phyloP scores from a whole-genome alignment of 1,140 invertebrate species.

The Manduca sexta region DNA sequence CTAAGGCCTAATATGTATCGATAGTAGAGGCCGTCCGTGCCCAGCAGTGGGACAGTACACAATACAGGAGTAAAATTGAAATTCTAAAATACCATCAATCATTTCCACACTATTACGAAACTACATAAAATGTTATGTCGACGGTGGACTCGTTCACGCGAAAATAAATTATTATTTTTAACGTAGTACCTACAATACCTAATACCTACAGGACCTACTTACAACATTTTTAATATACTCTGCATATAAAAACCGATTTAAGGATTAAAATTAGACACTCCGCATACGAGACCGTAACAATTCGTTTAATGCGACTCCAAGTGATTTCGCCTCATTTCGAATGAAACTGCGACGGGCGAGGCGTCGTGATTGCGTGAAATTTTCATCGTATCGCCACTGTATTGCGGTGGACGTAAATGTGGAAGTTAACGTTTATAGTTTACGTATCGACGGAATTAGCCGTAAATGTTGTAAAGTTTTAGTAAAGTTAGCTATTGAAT shows the following conservation, averaged over 20 bases:
- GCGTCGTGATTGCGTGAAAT: constrained; percentile 16
- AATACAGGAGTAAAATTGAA: no score
- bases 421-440: constrained; percentile 25
- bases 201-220: no score
- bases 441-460: constrained; percentile 18
- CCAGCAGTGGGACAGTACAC: no score
- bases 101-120: no score
- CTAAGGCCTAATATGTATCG: no score
- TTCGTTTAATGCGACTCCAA: constrained; percentile 14
- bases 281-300: constrained; percentile 13
- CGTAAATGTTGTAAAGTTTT: constrained; percentile 8
- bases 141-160: no score
- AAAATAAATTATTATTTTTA: no score
- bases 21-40: no score
- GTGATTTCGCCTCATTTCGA: constrained; percentile 14
- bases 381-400: constrained; percentile 11
- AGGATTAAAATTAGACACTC: neutral
- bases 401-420: constrained; percentile 11
- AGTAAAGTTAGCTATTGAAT: constrained; percentile 3
- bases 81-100: no score
- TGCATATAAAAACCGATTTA: no score
- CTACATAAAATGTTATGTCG: no score
- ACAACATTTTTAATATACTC: neutral
- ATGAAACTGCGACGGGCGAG: constrained; percentile 9
- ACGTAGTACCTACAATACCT: no score